Evolutionary conservation across 2,888 invertebrate species (phyloP).

Genomic region (Bellardia bayeri): DNA sequence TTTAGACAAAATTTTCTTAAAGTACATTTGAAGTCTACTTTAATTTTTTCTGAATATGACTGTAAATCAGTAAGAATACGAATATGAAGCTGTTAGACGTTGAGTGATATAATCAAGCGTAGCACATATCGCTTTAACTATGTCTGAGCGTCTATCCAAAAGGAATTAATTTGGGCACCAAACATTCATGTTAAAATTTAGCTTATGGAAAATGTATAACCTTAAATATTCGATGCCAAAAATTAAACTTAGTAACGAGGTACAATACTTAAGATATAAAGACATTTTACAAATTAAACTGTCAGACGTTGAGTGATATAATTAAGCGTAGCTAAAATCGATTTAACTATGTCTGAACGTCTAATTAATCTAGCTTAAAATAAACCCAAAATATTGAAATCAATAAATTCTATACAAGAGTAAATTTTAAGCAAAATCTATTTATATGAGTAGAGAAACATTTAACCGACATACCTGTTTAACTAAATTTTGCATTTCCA

Average conservation of each 20-base stretch:
- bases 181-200: conserved; percentile 38
- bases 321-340: conserved; percentile 78
- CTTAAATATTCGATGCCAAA: not conserved
- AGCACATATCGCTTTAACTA: conserved; percentile 80
- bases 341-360: conserved; percentile 84
- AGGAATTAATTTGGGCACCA: conserved; percentile 2
- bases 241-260: no score
- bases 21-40: no score
- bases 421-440: conserved; percentile 1
- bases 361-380: conserved; percentile 64
- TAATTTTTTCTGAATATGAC: no score
- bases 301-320: conserved; percentile 84
- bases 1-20: no score
- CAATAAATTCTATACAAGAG: conserved; percentile 3
- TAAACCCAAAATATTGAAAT: conserved; percentile 28
- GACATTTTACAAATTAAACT: conserved; percentile 60
- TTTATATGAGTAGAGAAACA: not conserved
- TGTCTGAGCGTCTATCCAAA: conserved; percentile 81
- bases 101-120: conserved; percentile 84
- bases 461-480: conserved; percentile 86
- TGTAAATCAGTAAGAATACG: no score
- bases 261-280: no score
- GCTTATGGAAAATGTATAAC: conserved; percentile 6
- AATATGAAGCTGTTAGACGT: conserved; percentile 78
- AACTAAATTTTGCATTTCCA: conserved; percentile 89